phyloP scores from a whole-genome alignment of 2,113 vertebrate species.

The Solenodon paradoxus region DNA sequence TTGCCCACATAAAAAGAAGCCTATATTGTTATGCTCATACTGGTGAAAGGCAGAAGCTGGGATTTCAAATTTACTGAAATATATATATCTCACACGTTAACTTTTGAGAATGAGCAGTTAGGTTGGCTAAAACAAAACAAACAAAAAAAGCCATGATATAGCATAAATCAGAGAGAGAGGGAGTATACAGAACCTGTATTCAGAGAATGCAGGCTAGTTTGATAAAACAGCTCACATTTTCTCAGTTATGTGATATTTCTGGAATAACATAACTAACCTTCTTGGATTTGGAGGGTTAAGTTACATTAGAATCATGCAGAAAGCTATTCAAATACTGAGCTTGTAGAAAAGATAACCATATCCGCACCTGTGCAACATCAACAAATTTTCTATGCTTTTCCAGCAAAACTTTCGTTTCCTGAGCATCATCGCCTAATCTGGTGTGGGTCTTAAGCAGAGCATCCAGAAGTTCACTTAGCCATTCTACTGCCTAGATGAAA shows the following conservation, averaged over 20 bases:
- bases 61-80: not conserved
- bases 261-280: slow-evolving; percentile 56
- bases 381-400: slow-evolving; percentile 99
- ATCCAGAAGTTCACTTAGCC: slow-evolving; percentile 95
- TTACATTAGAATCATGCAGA: slow-evolving; percentile 57
- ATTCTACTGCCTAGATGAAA: slow-evolving; percentile 92
- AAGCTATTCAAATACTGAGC: slow-evolving; percentile 44
- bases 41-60: not conserved
- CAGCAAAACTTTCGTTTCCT: slow-evolving; percentile 95
- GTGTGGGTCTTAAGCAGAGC: slow-evolving; percentile 96
- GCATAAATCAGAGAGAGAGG: not conserved
- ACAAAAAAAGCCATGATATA: not conserved
- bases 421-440: slow-evolving; percentile 92
- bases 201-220: not conserved
- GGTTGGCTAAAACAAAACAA: not conserved
- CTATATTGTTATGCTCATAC: not conserved
- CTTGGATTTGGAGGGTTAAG: slow-evolving; percentile 47
- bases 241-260: slow-evolving; percentile 27
- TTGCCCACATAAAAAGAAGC: not conserved
- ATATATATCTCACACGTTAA: not conserved
- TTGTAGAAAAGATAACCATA: slow-evolving; percentile 51
- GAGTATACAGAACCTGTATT: not conserved
- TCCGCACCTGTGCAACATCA: slow-evolving; percentile 95
- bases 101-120: not conserved
- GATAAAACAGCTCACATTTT: not conserved